Percentiles rank a stretch among this genome's conserved stretches.
These are phyloP conservation scores for Listronotus oregonensis DNA, from an alignment of 1,140 invertebrate species.

Conservation along the genomic window DNA sequence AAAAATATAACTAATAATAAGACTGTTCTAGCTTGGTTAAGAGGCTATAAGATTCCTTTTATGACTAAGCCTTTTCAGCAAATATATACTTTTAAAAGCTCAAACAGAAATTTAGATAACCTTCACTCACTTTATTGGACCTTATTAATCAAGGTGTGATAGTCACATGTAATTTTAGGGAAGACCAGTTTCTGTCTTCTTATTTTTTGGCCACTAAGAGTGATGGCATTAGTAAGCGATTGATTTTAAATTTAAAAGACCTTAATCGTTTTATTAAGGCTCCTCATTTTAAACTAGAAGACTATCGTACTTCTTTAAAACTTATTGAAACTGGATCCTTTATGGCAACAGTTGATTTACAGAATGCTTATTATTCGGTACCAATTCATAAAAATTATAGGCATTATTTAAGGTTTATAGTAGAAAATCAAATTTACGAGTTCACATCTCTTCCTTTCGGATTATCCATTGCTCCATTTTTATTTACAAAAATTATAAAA, in stretches of 20 bases:
- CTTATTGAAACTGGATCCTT: background rate
- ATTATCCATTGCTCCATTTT: background rate
- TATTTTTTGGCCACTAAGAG: background rate
- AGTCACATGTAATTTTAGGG: background rate
- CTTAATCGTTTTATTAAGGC: constrained; percentile 1
- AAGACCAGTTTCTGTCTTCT: constrained; percentile 1
- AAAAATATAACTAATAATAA: background rate
- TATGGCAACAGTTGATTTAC: background rate
- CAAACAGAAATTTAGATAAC: background rate
- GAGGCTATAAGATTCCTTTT: constrained; percentile 6
- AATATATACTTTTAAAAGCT: background rate
- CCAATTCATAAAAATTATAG: constrained; percentile 11
- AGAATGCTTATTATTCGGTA: constrained; percentile 29
- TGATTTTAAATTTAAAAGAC: constrained; percentile 22
- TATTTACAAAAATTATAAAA: constrained; percentile 1
- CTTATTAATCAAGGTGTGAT: background rate
- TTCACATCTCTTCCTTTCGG: constrained; percentile 1
- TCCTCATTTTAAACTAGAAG: constrained; percentile 19
- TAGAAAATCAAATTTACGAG: background rate
- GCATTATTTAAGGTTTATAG: background rate
- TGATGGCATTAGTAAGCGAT: background rate
- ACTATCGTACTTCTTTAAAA: background rate
- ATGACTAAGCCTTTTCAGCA: background rate
- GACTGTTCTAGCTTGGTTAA: background rate
- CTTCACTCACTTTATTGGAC: background rate